A percentile compares a stretch with the other conserved stretches of the same genome.
These are phyloP conservation scores for Hippoglossus hippoglossus DNA, from an alignment of 2,797 vertebrate genomes.

Conservation along the genomic window DNA sequence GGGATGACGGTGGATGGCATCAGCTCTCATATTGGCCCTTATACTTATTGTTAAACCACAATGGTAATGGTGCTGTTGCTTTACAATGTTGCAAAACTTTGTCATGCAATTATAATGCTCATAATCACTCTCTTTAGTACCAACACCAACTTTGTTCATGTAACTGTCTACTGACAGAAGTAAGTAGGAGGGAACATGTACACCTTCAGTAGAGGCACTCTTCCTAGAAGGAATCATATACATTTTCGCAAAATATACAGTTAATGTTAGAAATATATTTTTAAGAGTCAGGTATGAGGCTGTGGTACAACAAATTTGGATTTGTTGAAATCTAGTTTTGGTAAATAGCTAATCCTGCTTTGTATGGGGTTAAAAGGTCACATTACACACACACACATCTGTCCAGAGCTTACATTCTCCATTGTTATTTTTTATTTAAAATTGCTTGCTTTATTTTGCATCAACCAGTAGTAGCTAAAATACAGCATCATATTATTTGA, in stretches of 20 bases:
- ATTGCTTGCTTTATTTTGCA: not conserved
- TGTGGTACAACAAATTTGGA: not conserved
- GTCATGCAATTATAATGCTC: slow-evolving; percentile 3
- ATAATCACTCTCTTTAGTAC: slow-evolving; percentile 7
- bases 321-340: too few species aligned
- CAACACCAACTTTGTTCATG: slow-evolving; percentile 12
- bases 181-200: not conserved
- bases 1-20: slow-evolving; percentile 28
- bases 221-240: too few species aligned
- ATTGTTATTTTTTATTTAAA: not conserved
- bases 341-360: not conserved
- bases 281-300: not conserved
- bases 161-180: not conserved
- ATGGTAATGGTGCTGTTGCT: not conserved
- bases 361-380: not conserved
- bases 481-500: too few species aligned
- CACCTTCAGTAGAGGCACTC: too few species aligned
- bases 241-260: not conserved
- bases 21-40: slow-evolving; percentile 1
- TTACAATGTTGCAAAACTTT: not conserved
- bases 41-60: slow-evolving; percentile 10
- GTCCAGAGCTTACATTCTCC: not conserved
- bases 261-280: too few species aligned
- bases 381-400: too few species aligned
- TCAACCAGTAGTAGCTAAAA: not conserved